Evolutionary conservation across 2,113 vertebrate genomes (phyloP).

Genomic region (Xenopus tropicalis): DNA sequence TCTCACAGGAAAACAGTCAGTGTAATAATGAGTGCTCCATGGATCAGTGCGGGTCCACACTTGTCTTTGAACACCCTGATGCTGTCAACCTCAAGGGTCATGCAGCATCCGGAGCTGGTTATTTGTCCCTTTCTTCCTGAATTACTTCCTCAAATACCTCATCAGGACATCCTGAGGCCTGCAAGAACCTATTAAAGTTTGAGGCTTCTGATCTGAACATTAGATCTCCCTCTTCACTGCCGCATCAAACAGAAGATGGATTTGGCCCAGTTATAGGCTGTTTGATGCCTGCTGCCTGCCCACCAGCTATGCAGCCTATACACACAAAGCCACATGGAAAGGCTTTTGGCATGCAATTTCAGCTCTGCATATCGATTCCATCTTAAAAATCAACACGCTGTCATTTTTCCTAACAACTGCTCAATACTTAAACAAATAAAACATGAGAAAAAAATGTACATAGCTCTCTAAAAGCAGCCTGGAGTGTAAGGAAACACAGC

Average conservation of each 20-base stretch:
- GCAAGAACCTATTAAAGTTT: conserved; percentile 57
- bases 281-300: conserved; percentile 69
- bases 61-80: conserved; percentile 37
- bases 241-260: conserved; percentile 57
- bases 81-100: conserved; percentile 50
- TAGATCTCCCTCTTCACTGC: conserved; percentile 51
- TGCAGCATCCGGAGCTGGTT: conserved; percentile 61
- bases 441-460: background rate
- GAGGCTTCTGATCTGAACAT: conserved; percentile 60
- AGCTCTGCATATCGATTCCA: conserved; percentile 22
- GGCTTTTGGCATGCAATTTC: conserved; percentile 49
- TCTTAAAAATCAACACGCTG: conserved; percentile 6
- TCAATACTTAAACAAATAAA: conserved; percentile 42
- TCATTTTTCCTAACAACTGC: conserved; percentile 26
- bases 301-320: conserved; percentile 53
- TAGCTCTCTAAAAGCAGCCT: conserved; percentile 6
- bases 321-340: conserved; percentile 47
- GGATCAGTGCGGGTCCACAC: conserved; percentile 39
- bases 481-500: background rate
- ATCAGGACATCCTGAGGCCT: conserved; percentile 80
- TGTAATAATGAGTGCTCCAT: conserved; percentile 5
- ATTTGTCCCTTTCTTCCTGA: conserved; percentile 76
- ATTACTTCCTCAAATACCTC: conserved; percentile 81
- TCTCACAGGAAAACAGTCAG: conserved; percentile 16
- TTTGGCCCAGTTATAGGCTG: conserved; percentile 53